Conservation (phyloP, 1,140 invertebrate genomes). For the Ceratina japonica region DNA sequence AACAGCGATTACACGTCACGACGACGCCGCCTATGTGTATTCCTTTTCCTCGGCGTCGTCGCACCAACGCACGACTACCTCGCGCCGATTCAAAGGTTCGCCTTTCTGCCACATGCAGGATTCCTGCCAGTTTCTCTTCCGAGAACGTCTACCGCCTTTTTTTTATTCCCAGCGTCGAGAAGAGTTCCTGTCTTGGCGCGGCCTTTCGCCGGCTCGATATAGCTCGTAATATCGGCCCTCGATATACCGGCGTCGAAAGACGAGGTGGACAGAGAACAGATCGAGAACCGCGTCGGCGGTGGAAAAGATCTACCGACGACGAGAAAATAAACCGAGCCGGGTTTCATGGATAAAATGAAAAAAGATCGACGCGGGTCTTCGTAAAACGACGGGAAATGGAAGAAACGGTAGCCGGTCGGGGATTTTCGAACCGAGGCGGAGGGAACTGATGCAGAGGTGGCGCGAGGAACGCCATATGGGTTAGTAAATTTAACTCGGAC, state of each 20-base stretch:
- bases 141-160: constrained; percentile 39
- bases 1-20: constrained; percentile 59
- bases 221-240: constrained; percentile 23
- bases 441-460: constrained; percentile 28
- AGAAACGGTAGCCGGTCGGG: neutral
- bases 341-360: neutral
- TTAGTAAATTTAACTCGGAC: constrained; percentile 70
- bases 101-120: constrained; percentile 38
- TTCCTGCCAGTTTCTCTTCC: constrained; percentile 41
- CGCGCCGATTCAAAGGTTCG: constrained; percentile 37
- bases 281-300: too few relatives aligned
- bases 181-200: neutral
- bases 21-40: constrained; percentile 28
- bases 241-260: constrained; percentile 6
- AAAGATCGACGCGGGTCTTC: neutral
- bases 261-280: too few relatives aligned
- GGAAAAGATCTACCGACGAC: neutral
- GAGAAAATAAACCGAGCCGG: neutral
- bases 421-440: constrained; percentile 13
- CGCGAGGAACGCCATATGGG: constrained; percentile 67
- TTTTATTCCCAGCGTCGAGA: neutral
- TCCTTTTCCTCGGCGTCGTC: constrained; percentile 19
- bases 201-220: constrained; percentile 24
- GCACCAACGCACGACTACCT: constrained; percentile 4
- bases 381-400: neutral